Percentiles rank a stretch among this genome's conserved stretches.
Evolutionary conservation across 2,888 invertebrate species (phyloP).

Genomic region (Agriopis aurantiaria): DNA sequence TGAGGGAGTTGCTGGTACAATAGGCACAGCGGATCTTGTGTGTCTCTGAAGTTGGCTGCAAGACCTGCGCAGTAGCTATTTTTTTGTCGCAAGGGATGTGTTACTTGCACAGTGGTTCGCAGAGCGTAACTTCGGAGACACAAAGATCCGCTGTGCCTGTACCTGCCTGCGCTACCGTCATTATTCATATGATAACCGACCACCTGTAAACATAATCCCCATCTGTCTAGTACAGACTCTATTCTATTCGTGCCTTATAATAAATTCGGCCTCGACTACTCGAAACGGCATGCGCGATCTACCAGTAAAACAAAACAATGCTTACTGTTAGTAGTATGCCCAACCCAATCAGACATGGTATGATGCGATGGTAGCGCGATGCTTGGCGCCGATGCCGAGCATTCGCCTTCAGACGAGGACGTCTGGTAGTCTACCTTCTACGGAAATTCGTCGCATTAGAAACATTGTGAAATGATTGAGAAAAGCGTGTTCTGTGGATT

Average conservation of each 20-base stretch:
- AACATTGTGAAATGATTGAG: constrained; percentile 3
- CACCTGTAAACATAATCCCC: no score
- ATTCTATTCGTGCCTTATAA: background rate
- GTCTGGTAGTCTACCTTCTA: constrained; percentile 83
- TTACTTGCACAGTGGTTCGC: no score
- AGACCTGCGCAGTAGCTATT: no score
- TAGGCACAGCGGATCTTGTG: no score
- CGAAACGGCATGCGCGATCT: constrained; percentile 6
- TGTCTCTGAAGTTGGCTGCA: no score
- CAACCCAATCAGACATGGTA: constrained; percentile 93
- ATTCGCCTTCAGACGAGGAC: constrained; percentile 88
- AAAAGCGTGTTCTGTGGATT: background rate
- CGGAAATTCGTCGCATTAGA: constrained; percentile 53
- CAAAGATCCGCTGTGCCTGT: no score
- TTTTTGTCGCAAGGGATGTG: no score
- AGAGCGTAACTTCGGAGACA: no score
- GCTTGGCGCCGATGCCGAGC: constrained; percentile 88
- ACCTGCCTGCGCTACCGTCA: no score
- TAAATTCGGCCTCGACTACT: constrained; percentile 3
- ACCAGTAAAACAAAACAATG: constrained; percentile 50
- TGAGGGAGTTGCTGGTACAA: no score
- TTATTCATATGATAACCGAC: no score
- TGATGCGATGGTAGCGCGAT: constrained; percentile 84
- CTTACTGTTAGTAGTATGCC: constrained; percentile 94
- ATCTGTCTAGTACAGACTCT: no score